Evolutionary conservation across 1,140 invertebrate species (phyloP).

Genomic region (Parasteatoda tepidariorum): DNA sequence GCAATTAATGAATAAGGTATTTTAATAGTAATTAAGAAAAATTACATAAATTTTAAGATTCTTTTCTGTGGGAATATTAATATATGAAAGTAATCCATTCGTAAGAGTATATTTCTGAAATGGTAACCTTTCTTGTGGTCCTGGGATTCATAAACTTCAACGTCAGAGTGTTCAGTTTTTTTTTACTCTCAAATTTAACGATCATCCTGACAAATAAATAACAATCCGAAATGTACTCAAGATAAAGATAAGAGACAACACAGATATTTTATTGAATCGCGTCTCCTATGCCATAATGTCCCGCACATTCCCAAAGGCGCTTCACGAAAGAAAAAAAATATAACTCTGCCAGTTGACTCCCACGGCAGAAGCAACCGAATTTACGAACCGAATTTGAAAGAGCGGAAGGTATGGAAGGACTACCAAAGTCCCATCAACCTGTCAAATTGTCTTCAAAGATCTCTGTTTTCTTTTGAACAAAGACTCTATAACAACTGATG

Average conservation of each 20-base stretch:
- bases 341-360: slow-evolving; percentile 20
- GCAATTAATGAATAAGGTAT: too few species aligned
- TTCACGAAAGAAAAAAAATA: background rate
- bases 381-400: too few species aligned
- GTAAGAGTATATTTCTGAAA: too few species aligned
- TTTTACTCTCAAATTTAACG: background rate
- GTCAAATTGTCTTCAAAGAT: slow-evolving; percentile 48
- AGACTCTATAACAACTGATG: slow-evolving; percentile 8
- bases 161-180: too few species aligned
- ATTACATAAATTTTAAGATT: too few species aligned
- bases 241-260: slow-evolving; percentile 36
- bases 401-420: too few species aligned
- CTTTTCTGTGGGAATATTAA: too few species aligned
- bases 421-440: slow-evolving; percentile 41
- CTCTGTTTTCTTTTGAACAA: slow-evolving; percentile 33
- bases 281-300: slow-evolving; percentile 18
- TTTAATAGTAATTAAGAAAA: too few species aligned
- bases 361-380: slow-evolving; percentile 35
- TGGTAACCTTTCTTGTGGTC: too few species aligned
- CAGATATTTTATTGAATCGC: slow-evolving; percentile 35
- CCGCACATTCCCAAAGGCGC: background rate
- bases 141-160: too few species aligned
- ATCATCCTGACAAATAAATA: slow-evolving; percentile 35
- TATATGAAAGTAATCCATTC: too few species aligned
- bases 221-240: background rate